A percentile compares a stretch with the other conserved stretches of the same genome.
Evolutionary conservation across 2,113 vertebrate genomes (phyloP).

Genomic region (Neogale vison): DNA sequence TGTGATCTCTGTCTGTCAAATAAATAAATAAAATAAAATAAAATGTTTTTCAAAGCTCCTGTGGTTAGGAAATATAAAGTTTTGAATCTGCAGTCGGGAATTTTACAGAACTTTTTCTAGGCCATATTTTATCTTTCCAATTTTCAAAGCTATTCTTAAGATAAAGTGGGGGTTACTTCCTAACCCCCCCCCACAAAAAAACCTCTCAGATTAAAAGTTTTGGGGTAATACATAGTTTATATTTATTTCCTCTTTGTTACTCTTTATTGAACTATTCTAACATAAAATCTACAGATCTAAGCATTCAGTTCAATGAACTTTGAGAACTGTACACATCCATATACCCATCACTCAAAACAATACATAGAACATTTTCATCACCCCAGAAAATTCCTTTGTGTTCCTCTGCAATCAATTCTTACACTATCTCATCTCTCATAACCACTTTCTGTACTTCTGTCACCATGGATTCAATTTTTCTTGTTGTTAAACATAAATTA

Average conservation of each 20-base stretch:
- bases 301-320: neutral
- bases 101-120: neutral
- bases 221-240: neutral
- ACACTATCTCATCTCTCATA: neutral
- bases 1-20: too few species aligned
- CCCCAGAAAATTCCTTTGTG: neutral
- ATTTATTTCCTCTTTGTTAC: neutral
- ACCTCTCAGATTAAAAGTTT: neutral
- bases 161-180: neutral
- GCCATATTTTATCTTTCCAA: neutral
- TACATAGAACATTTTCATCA: neutral
- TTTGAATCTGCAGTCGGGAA: neutral
- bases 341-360: neutral
- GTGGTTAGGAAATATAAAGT: neutral
- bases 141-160: constrained; percentile 30
- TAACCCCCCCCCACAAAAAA: neutral
- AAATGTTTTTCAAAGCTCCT: constrained; percentile 14
- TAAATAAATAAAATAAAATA: neutral
- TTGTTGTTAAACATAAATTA: neutral
- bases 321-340: neutral
- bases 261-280: constrained; percentile 9
- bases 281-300: neutral
- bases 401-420: neutral
- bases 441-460: neutral
- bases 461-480: neutral